Conservation (phyloP, 2,888 invertebrate species). For the Caenorhabditis sp. region DNA sequence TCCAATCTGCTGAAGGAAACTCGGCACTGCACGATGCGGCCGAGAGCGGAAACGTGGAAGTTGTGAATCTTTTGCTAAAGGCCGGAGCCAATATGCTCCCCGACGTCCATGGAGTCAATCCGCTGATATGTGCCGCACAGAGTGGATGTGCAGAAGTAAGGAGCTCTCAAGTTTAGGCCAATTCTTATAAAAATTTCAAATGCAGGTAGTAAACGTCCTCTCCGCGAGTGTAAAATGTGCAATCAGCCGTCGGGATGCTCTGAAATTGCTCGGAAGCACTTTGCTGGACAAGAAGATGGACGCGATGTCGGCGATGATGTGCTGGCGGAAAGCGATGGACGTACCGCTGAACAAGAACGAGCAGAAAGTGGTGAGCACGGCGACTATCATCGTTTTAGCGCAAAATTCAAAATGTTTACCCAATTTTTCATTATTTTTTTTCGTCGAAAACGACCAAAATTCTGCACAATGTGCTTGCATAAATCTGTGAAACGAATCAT, state of each 20-base stretch:
- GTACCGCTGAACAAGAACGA: slow-evolving; percentile 38
- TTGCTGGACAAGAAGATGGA: slow-evolving; percentile 69
- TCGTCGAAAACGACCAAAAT: too few species aligned
- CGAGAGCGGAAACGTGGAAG: slow-evolving; percentile 93
- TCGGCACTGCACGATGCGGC: slow-evolving; percentile 98
- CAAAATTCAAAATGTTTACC: too few species aligned
- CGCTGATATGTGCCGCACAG: slow-evolving; percentile 90
- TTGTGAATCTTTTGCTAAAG: slow-evolving; percentile 89
- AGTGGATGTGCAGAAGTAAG: slow-evolving; percentile 82
- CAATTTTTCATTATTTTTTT: too few species aligned
- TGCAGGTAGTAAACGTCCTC: slow-evolving; percentile 55
- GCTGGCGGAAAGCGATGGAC: slow-evolving; percentile 77
- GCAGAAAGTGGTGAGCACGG: slow-evolving; percentile 2
- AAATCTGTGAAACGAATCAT: too few species aligned
- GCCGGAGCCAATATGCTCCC: slow-evolving; percentile 92
- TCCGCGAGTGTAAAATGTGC: slow-evolving; percentile 18
- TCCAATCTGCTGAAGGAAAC: too few species aligned
- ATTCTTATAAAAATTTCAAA: too few species aligned
- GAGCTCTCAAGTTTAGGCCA: too few species aligned
- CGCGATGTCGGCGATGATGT: slow-evolving; percentile 83
- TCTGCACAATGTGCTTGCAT: too few species aligned
- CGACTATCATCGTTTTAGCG: too few species aligned
- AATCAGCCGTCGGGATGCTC: slow-evolving; percentile 57
- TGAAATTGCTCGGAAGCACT: slow-evolving; percentile 68
- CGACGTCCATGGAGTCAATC: slow-evolving; percentile 87